phyloP scores from a whole-genome alignment of 2,113 vertebrate genomes.

The Vicugna pacos region DNA sequence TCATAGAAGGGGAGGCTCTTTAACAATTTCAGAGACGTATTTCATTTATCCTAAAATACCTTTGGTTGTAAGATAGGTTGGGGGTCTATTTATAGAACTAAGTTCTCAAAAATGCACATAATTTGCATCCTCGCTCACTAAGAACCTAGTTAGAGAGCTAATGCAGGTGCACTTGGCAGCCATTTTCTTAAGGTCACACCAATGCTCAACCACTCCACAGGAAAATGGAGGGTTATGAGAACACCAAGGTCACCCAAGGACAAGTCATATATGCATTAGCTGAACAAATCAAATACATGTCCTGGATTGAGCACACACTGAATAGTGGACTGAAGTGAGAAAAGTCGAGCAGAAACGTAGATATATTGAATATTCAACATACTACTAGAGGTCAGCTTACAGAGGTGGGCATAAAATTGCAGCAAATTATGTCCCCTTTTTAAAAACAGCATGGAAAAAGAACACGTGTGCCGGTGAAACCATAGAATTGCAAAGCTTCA shows the following conservation, averaged over 20 bases:
- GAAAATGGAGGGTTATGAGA: conserved; percentile 49
- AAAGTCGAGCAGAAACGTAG: not conserved
- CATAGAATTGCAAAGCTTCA: not conserved
- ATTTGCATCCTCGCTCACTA: conserved; percentile 70
- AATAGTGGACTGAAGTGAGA: not conserved
- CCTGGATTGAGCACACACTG: not conserved
- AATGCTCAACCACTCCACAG: conserved; percentile 25
- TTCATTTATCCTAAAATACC: conserved; percentile 80
- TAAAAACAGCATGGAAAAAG: conserved; percentile 36
- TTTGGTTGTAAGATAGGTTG: conserved; percentile 74
- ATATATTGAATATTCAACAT: not conserved
- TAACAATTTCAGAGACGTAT: conserved; percentile 74
- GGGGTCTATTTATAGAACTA: conserved; percentile 80
- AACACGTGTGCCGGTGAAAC: not conserved
- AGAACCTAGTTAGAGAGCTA: conserved; percentile 73
- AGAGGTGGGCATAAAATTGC: not conserved
- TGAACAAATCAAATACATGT: conserved; percentile 37
- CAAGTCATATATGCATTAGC: conserved; percentile 32
- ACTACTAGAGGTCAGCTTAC: not conserved
- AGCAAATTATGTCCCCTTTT: conserved; percentile 17
- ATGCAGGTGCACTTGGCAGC: conserved; percentile 68
- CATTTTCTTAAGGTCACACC: conserved; percentile 69
- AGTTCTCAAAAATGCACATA: conserved; percentile 82
- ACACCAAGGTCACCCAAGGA: conserved; percentile 68
- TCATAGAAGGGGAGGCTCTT: conserved; percentile 61